phyloP scores from a whole-genome alignment of 2,113 vertebrate species.

The Hippoglossus stenolepis region DNA sequence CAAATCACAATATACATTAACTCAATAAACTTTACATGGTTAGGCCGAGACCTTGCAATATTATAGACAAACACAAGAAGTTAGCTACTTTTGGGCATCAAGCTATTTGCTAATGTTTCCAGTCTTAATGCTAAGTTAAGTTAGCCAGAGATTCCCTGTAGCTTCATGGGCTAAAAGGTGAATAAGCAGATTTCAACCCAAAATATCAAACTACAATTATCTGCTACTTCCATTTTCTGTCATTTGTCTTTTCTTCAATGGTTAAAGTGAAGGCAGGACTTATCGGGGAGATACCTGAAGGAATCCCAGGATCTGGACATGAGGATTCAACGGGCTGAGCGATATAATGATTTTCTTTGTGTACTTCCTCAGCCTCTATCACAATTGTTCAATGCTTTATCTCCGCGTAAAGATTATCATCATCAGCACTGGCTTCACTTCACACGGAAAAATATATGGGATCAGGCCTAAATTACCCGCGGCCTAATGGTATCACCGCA shows the following conservation, averaged over 20 bases:
- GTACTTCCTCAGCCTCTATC: slow-evolving; percentile 1
- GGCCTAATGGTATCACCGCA: slow-evolving; percentile 61
- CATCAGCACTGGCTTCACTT: slow-evolving; percentile 55
- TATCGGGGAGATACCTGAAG: background rate
- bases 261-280: background rate
- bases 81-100: no score
- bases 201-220: background rate
- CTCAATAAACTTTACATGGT: no score
- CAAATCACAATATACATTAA: no score
- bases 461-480: slow-evolving; percentile 56
- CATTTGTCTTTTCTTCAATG: background rate
- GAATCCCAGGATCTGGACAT: slow-evolving; percentile 21
- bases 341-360: slow-evolving; percentile 28
- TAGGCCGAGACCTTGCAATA: no score
- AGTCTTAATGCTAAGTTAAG: no score
- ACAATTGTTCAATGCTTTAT: slow-evolving; percentile 45
- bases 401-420: slow-evolving; percentile 42
- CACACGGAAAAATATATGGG: slow-evolving; percentile 43
- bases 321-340: background rate
- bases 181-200: background rate
- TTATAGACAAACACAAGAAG: no score
- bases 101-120: no score
- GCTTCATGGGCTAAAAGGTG: no score
- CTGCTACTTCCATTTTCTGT: no score
- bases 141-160: no score